Evolutionary conservation across 2,888 invertebrate species (phyloP).

Genomic region (Orthonychiurus folsomi): DNA sequence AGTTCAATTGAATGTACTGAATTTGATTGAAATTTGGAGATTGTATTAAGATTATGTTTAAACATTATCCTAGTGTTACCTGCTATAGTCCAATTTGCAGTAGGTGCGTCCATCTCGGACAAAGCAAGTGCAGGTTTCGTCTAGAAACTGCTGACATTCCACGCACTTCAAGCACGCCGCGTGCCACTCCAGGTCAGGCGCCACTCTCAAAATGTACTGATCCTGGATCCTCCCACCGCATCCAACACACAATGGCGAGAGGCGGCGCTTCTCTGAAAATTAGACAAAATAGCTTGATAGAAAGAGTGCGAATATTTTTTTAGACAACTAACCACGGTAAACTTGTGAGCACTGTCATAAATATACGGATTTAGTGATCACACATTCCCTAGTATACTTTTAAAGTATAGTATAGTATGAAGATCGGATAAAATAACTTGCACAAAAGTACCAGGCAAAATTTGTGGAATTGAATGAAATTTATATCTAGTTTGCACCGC

Average conservation of each 20-base stretch:
- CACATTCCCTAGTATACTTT: too few relatives aligned
- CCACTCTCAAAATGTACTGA: conserved; percentile 95
- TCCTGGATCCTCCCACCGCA: conserved; percentile 96
- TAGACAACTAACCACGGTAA: too few relatives aligned
- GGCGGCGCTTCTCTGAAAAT: conserved; percentile 69
- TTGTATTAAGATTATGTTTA: neutral
- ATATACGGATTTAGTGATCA: too few relatives aligned
- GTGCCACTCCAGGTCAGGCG: conserved; percentile 99
- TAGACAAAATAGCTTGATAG: too few relatives aligned
- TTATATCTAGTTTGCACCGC: too few relatives aligned
- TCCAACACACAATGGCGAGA: conserved; percentile 86
- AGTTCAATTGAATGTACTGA: too few relatives aligned
- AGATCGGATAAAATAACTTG: too few relatives aligned
- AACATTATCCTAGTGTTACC: conserved; percentile 54
- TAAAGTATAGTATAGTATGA: too few relatives aligned
- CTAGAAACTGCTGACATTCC: conserved; percentile 92
- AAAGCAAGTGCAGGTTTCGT: conserved; percentile 97
- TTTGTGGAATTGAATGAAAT: too few relatives aligned
- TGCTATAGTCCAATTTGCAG: conserved; percentile 96
- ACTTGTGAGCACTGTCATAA: too few relatives aligned
- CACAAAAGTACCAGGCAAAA: too few relatives aligned
- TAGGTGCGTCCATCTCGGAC: conserved; percentile 98
- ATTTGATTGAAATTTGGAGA: neutral
- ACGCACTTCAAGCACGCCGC: conserved; percentile 91
- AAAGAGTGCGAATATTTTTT: too few relatives aligned